Conservation (phyloP, 2,888 invertebrate genomes). For the Patella depressa region DNA sequence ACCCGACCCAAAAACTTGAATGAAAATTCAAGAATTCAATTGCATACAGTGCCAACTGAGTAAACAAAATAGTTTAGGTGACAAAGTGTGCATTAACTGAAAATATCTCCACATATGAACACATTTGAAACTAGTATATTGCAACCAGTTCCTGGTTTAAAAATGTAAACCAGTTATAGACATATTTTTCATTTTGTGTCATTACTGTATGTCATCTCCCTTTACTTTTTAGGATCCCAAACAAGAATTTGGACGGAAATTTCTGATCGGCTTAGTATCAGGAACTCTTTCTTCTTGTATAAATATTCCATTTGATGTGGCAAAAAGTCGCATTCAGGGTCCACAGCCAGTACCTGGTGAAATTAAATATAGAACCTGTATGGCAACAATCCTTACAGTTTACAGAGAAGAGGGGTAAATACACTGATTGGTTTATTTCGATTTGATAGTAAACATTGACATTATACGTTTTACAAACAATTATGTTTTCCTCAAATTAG, state of each 20-base stretch:
- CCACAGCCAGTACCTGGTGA: conserved; percentile 83
- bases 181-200: too few relatives aligned
- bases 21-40: too few relatives aligned
- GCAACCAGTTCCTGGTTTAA: too few relatives aligned
- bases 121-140: too few relatives aligned
- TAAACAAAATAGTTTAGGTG: too few relatives aligned
- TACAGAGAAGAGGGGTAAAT: conserved; percentile 90
- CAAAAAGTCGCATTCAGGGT: conserved; percentile 94
- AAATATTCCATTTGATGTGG: conserved; percentile 97
- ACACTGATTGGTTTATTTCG: not conserved
- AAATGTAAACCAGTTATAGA: too few relatives aligned
- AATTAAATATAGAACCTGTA: conserved; percentile 85
- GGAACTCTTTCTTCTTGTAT: conserved; percentile 88
- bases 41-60: too few relatives aligned
- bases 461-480: not conserved
- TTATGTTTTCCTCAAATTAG: too few relatives aligned
- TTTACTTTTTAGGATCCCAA: conserved; percentile 55
- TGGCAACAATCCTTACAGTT: conserved; percentile 81
- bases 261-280: conserved; percentile 87
- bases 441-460: not conserved
- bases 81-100: too few relatives aligned
- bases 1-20: too few relatives aligned
- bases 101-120: too few relatives aligned
- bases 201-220: too few relatives aligned
- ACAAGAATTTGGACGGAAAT: conserved; percentile 65